phyloP scores from a whole-genome alignment of 2,113 vertebrate species.

The Malurus cyaneus region DNA sequence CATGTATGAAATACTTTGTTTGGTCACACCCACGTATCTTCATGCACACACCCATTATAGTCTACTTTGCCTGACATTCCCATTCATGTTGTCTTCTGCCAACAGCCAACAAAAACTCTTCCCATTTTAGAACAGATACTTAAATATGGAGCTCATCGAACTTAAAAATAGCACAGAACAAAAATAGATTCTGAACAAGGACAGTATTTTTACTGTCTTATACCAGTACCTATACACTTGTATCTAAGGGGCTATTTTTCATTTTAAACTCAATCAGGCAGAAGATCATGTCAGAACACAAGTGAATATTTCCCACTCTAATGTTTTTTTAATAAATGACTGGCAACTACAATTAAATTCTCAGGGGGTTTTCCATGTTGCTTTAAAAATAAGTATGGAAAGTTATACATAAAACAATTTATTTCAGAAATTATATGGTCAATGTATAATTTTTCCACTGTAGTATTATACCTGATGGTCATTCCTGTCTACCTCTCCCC shows the following conservation, averaged over 20 bases:
- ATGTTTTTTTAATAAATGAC: not conserved
- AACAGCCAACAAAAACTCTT: not conserved
- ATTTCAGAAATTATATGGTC: not conserved
- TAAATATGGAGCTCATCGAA: not conserved
- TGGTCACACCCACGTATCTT: not conserved
- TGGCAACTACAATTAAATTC: not conserved
- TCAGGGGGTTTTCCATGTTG: not conserved
- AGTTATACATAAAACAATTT: not conserved
- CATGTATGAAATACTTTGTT: not conserved
- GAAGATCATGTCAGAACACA: not conserved
- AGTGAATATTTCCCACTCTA: not conserved
- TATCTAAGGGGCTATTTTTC: not conserved
- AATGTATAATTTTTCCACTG: not conserved
- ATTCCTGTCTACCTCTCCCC: accelerated
- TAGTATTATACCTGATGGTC: not conserved
- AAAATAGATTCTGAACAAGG: not conserved
- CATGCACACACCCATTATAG: not conserved
- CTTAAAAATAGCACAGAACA: not conserved
- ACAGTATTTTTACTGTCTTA: not conserved
- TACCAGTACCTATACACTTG: accelerated
- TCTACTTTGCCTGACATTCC: not conserved
- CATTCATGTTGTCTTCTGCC: not conserved
- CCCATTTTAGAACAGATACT: not conserved
- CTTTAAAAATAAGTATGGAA: not conserved
- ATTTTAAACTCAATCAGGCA: not conserved